A percentile compares a stretch with the other conserved stretches of the same genome.
Conservation (phyloP, 92 coral and sea anemone species). For the Plumapathes pennacea region DNA sequence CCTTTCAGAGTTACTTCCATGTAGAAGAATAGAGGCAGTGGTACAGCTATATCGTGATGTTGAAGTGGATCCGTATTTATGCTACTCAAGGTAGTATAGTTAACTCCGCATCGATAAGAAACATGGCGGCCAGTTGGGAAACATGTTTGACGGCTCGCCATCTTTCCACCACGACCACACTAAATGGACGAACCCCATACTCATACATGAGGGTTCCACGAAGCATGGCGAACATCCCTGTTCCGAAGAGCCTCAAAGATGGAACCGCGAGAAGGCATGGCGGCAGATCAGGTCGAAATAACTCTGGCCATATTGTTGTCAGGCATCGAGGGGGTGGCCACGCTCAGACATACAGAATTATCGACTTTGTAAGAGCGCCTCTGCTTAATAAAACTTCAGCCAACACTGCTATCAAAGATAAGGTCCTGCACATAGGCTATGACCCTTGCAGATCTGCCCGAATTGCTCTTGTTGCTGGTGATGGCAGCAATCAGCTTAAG, state of each 20-base stretch:
- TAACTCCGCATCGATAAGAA: too few species aligned
- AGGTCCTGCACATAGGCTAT: conserved; percentile 87
- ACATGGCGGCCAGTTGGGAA: too few species aligned
- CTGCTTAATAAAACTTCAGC: conserved; percentile 21
- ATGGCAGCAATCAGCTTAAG: conserved; percentile 85
- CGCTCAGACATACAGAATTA: conserved; percentile 83
- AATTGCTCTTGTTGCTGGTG: conserved; percentile 93
- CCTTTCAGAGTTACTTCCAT: too few species aligned
- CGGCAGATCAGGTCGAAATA: conserved; percentile 86
- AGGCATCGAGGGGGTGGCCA: conserved; percentile 99
- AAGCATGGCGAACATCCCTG: conserved; percentile 79
- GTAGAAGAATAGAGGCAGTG: too few species aligned
- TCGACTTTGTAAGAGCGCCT: conserved; percentile 90
- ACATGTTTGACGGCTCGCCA: too few species aligned
- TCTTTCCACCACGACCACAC: conserved; percentile 57
- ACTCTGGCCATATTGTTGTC: conserved; percentile 73
- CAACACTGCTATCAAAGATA: conserved; percentile 55
- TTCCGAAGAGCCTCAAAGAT: conserved; percentile 87
- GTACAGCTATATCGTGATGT: too few species aligned
- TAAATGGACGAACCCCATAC: conserved; percentile 81
- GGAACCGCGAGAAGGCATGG: conserved; percentile 77
- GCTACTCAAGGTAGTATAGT: too few species aligned
- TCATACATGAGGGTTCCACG: conserved; percentile 81
- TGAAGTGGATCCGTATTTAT: too few species aligned
- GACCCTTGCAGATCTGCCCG: conserved; percentile 98